phyloP scores from a whole-genome alignment of 2,113 vertebrate species.

The Promerops cafer region DNA sequence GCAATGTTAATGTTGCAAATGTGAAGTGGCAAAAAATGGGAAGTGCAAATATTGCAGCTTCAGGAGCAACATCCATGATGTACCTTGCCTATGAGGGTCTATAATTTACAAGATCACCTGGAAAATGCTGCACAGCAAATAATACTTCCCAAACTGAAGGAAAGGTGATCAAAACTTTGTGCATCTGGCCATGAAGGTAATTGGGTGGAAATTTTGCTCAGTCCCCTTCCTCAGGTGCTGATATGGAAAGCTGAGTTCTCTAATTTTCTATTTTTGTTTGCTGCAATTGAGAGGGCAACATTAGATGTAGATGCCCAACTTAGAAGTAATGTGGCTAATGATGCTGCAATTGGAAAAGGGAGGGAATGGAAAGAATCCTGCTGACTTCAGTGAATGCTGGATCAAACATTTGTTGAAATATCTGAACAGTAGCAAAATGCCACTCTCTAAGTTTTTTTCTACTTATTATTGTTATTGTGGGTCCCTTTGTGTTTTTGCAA shows the following conservation, averaged over 20 bases:
- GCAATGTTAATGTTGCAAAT: not conserved
- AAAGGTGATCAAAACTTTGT: constrained; percentile 8
- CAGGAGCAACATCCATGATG: not conserved
- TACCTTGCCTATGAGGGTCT: not conserved
- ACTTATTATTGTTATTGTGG: not conserved
- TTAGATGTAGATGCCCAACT: constrained; percentile 1
- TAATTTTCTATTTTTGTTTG: constrained; percentile 49
- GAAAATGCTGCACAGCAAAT: not conserved
- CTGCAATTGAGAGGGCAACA: constrained; percentile 13
- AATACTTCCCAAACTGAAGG: not conserved
- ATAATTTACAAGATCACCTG: not conserved
- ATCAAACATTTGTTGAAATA: not conserved
- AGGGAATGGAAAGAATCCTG: constrained; percentile 12
- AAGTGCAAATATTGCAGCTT: not conserved
- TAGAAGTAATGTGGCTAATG: constrained; percentile 30
- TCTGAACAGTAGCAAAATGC: not conserved
- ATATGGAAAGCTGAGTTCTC: constrained; percentile 4
- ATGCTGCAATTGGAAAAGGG: constrained; percentile 7
- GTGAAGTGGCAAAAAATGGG: not conserved
- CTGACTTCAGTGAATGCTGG: constrained; percentile 17
- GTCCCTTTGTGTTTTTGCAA: not conserved
- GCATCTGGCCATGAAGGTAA: not conserved
- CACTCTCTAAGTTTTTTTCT: not conserved
- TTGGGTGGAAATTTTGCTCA: not conserved
- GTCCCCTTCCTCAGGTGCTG: not conserved